Base-by-base conservation (phyloP, 2,113 vertebrate species). In the Stegostoma tigrinum region DNA sequence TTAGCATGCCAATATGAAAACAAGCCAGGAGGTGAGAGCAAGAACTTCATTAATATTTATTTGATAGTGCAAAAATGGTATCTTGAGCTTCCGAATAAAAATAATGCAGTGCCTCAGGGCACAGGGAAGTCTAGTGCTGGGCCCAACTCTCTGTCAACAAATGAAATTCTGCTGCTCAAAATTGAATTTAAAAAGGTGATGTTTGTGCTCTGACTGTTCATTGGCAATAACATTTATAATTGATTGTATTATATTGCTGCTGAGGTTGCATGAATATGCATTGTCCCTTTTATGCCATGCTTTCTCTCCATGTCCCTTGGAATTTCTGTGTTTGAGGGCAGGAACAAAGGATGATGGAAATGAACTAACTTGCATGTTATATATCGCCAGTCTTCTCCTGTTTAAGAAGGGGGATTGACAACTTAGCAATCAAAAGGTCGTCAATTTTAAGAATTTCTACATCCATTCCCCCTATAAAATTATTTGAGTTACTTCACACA, bases 41-140 rank as follows among this genome's bases (percentile, higher is more conserved):
- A 89, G 45, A 45, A 89, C 86, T 89, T 52, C 48, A 89, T 89
- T 90, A 90, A 90, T 90, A 90, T 90, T 90, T 90, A 27, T 90
- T 90, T 90, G 52, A 90, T 90, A 48, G 55, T 7, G 52, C 87
- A 61, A 61, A 90, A 52, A 55, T 61, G 48, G 87, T 90, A 83
- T 61, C 48, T 90, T 14, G 27, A 61, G 87, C 52, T 90, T 30
- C 52, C 34, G 48, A 61, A 61, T 90, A 61, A 61, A 90, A 90
- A 52, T 90, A 52, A 90, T 34, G 61, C 55, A 90, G 87, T 52
- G 87, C 87, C 87, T 90, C 4, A 34, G 86, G 87, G 12, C 48
- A n/a, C 52, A 34, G 87, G 55, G n/a, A 61, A 61, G 52, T 90
- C 55, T 61, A 90, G 87, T 90, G 7, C 61, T 90, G 87, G 24